phyloP scores from a whole-genome alignment of 2,113 vertebrate species.

The Megalops atlanticus region DNA sequence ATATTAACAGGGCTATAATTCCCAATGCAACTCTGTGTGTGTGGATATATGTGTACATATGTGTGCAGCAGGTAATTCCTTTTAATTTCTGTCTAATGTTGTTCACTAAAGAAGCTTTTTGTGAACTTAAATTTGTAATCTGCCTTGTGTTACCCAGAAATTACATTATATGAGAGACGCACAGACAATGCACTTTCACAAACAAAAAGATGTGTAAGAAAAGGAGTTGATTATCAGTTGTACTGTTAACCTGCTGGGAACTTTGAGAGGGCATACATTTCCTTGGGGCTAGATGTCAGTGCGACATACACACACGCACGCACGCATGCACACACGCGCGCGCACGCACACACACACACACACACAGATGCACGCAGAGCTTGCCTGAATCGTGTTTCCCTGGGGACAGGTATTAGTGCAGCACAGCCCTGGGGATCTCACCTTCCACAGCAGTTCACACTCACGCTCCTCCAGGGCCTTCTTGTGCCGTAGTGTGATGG shows the following conservation, averaged over 20 bases:
- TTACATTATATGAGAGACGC: no score
- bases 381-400: background rate
- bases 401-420: background rate
- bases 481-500: conserved; percentile 88
- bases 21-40: background rate
- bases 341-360: background rate
- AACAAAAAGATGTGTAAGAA: no score
- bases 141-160: no score
- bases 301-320: no score
- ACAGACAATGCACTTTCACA: no score
- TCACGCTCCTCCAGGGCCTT: conserved; percentile 95
- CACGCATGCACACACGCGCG: background rate
- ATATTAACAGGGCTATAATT: background rate
- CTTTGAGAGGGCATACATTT: background rate
- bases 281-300: background rate
- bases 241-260: no score
- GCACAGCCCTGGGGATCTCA: conserved; percentile 50
- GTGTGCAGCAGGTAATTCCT: background rate
- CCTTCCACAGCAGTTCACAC: conserved; percentile 97
- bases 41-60: background rate
- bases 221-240: background rate
- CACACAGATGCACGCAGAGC: background rate
- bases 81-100: background rate
- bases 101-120: background rate
- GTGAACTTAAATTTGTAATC: no score